These are phyloP conservation scores for Volucella bombylans DNA, from an alignment of 2,888 invertebrate species.

Conservation along the genomic window DNA sequence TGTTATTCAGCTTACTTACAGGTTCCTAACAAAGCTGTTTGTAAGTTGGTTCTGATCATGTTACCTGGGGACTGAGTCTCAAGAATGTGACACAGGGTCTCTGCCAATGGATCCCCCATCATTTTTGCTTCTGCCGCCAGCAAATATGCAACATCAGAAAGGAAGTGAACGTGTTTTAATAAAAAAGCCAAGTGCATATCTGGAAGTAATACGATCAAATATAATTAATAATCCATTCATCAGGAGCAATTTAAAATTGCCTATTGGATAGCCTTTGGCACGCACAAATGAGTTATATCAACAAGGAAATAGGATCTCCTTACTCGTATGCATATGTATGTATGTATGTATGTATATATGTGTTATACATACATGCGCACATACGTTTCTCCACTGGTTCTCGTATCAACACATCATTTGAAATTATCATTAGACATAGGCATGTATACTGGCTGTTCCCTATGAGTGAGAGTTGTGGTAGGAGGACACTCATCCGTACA, in stretches of 20 bases:
- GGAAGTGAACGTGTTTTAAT: too few species aligned
- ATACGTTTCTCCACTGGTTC: too few species aligned
- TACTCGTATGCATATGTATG: neutral
- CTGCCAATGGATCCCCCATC: too few species aligned
- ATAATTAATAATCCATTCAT: slow-evolving; percentile 32
- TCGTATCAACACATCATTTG: slow-evolving; percentile 57
- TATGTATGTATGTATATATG: too few species aligned
- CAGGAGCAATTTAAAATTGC: slow-evolving; percentile 33
- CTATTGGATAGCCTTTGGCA: slow-evolving; percentile 30
- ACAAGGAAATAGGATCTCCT: neutral
- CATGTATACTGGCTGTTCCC: neutral
- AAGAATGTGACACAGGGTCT: too few species aligned
- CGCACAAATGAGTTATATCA: slow-evolving; percentile 26
- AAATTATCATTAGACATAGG: slow-evolving; percentile 49
- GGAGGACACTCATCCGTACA: neutral
- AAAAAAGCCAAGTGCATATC: neutral
- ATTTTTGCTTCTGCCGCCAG: too few species aligned
- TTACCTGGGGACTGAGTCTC: too few species aligned
- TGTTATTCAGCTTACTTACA: too few species aligned
- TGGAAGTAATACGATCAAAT: slow-evolving; percentile 6
- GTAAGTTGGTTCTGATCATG: too few species aligned
- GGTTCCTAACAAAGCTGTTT: too few species aligned
- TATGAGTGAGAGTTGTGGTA: neutral
- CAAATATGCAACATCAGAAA: too few species aligned
- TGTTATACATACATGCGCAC: too few species aligned